These are phyloP conservation scores for Megaceryle torquata DNA, from an alignment of 2,113 vertebrate genomes.

Conservation along the genomic window DNA sequence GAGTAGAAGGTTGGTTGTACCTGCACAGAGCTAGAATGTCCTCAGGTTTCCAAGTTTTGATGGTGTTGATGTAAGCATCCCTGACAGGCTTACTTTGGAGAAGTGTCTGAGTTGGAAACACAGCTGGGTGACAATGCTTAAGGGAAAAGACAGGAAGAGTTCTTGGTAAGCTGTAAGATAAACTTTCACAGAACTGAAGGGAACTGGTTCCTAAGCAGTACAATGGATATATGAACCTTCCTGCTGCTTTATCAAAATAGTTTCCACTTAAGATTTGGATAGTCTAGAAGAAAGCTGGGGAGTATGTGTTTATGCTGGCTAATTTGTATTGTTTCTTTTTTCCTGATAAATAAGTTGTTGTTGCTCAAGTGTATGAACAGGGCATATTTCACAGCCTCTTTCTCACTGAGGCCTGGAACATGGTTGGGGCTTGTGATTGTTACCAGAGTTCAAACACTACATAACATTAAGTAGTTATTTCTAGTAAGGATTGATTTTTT, in stretches of 20 bases:
- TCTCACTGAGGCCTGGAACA: background rate
- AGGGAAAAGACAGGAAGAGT: background rate
- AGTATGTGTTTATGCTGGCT: background rate
- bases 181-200: background rate
- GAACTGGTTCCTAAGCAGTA: background rate
- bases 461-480: background rate
- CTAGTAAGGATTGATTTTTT: background rate
- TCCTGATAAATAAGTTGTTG: background rate
- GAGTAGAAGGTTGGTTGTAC: background rate
- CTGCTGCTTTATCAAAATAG: background rate
- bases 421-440: background rate
- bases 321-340: background rate
- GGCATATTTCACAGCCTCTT: background rate
- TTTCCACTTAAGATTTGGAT: background rate
- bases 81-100: background rate
- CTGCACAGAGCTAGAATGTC: background rate
- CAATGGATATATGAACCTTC: fast-evolving
- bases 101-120: background rate
- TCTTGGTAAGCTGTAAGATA: background rate
- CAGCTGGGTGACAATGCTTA: background rate
- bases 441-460: background rate
- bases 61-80: fast-evolving
- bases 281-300: background rate
- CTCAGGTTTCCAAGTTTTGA: background rate
- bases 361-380: background rate